Evolutionary conservation across 1,140 invertebrate species (phyloP).

Genomic region (Patella vulgata): DNA sequence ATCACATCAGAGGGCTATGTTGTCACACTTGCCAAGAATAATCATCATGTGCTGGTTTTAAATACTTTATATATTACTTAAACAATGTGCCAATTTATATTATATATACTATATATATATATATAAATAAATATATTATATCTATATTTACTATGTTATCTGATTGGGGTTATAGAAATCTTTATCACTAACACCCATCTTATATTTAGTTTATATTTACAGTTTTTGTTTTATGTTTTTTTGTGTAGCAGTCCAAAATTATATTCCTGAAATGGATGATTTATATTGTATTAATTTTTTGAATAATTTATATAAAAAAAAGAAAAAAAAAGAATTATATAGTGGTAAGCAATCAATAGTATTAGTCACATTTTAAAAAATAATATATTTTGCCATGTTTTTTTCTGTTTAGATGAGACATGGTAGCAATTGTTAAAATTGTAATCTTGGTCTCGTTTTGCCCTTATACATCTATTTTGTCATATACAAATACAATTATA

Average conservation of each 20-base stretch:
- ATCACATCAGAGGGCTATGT: conserved; percentile 96
- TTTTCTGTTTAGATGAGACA: conserved; percentile 1
- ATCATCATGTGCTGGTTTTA: conserved; percentile 95
- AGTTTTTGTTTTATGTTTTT: too few species aligned
- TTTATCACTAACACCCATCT: too few species aligned
- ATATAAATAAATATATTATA: conserved; percentile 4
- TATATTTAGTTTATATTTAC: too few species aligned
- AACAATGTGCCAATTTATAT: conserved; percentile 13
- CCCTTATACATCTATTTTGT: conserved; percentile 13
- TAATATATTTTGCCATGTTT: conserved; percentile 8
- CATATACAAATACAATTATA: conserved; percentile 3
- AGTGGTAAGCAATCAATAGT: too few species aligned
- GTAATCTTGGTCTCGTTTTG: conserved; percentile 7
- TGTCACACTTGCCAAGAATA: conserved; percentile 97
- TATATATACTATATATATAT: conserved; percentile 11
- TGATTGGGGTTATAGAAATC: background rate
- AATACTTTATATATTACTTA: conserved; percentile 88
- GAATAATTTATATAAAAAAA: too few species aligned
- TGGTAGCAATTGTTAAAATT: too few species aligned
- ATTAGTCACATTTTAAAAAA: too few species aligned
- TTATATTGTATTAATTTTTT: too few species aligned
- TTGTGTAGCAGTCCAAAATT: too few species aligned
- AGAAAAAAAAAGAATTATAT: too few species aligned
- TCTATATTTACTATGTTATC: background rate
- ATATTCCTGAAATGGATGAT: too few species aligned